These are phyloP conservation scores for Formica selysi DNA, from an alignment of 1,140 invertebrate genomes.

Conservation along the genomic window DNA sequence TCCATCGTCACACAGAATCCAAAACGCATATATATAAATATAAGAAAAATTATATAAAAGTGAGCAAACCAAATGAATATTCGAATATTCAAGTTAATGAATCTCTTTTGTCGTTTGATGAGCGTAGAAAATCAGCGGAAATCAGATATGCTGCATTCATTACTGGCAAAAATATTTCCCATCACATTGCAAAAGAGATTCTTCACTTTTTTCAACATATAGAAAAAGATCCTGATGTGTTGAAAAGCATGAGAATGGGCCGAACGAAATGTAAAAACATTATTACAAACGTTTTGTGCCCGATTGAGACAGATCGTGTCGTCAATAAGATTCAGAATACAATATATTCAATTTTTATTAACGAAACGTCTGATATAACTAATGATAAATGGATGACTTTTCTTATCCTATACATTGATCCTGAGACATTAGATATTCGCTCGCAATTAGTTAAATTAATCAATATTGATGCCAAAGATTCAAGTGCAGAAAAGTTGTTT, in stretches of 20 bases:
- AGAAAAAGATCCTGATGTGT: not conserved
- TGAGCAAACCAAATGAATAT: not conserved
- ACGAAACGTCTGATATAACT: no score
- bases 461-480: no score
- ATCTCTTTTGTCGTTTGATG: not conserved
- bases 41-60: not conserved
- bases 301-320: no score
- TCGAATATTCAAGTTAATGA: not conserved
- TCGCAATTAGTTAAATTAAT: no score
- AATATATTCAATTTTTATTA: no score
- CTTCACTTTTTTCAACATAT: not conserved
- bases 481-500: no score
- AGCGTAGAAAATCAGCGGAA: not conserved
- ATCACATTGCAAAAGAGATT: not conserved
- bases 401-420: no score
- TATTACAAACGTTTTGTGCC: no score
- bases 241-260: not conserved
- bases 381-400: no score
- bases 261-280: no score
- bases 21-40: not conserved
- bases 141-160: not conserved
- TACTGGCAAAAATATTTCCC: not conserved
- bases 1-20: not conserved
- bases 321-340: no score
- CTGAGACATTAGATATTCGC: no score